phyloP scores from a whole-genome alignment of 2,797 vertebrate species.

The Echeneis naucrates region DNA sequence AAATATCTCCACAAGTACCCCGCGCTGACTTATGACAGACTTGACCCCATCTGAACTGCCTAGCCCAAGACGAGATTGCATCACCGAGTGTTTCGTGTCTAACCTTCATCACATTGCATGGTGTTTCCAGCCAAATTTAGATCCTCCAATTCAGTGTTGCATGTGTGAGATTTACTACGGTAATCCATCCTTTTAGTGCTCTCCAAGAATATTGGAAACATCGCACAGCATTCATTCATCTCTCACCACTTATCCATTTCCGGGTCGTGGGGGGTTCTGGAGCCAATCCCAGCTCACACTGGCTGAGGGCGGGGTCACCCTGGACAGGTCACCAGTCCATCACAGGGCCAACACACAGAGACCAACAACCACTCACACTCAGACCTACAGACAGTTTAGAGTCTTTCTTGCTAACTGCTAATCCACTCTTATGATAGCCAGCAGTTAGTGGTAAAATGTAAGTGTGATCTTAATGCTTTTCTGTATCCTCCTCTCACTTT shows the following conservation, averaged over 20 bases:
- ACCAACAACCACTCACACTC: too few relatives aligned
- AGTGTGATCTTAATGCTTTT: constrained; percentile 31
- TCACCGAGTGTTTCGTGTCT: constrained; percentile 46
- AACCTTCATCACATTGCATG: constrained; percentile 43
- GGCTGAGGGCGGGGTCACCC: too few relatives aligned
- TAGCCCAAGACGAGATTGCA: constrained; percentile 30
- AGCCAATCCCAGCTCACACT: too few relatives aligned
- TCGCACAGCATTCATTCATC: too few relatives aligned
- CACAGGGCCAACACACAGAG: too few relatives aligned
- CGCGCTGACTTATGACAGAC: constrained; percentile 37
- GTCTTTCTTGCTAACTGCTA: too few relatives aligned
- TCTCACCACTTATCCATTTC: too few relatives aligned
- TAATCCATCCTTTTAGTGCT: constrained; percentile 39
- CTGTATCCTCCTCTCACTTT: constrained; percentile 40
- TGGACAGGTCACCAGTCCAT: too few relatives aligned
- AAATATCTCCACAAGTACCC: constrained; percentile 41
- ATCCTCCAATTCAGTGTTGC: constrained; percentile 31
- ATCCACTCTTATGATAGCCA: constrained; percentile 32
- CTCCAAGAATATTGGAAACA: constrained; percentile 42
- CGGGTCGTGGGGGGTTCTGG: too few relatives aligned
- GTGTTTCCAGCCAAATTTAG: constrained; percentile 46
- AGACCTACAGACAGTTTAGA: too few relatives aligned
- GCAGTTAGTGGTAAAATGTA: constrained; percentile 32
- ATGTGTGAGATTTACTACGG: constrained; percentile 36
- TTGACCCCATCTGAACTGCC: constrained; percentile 41